Base-by-base conservation (phyloP, 2,113 vertebrate species). In the Chaetodon auriga region DNA sequence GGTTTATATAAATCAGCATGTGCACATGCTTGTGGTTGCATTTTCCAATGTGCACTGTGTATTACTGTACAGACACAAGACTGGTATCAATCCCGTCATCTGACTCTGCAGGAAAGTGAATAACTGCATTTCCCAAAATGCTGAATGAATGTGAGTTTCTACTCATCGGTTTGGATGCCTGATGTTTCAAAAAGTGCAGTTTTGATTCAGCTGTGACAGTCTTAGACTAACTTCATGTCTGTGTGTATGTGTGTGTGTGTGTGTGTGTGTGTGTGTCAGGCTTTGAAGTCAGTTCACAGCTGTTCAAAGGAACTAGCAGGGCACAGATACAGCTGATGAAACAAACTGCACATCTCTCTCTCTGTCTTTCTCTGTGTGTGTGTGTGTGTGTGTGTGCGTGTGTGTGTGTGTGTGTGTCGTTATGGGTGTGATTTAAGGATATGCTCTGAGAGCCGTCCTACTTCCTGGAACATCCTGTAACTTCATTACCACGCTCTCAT, bases 381-480 rank as follows among this genome's bases (percentile, higher is more conserved):
- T 79, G 19, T 82, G 53, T 72, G 55, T 78, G 45, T 54, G 43
- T 45, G 43, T 69, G 46, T 53, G 54, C 58, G 61, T 58, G 61
- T 55, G 48, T 62, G 54, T 73, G 76, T 71, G 65, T 78, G 63
- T 60, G 81, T 49, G 73, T 69, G 41, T 46, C 71, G 66, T 72
- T 35, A 64, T 80, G 58, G 16, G 53, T 80, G 54, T 70, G 68
- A 84, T 81, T 88, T 84, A 90, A 86, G 83, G 69, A 84, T 85
- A 82, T 1, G 3, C 53, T 84, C 73, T 49, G 75, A 46, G 62
- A 70, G 61, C 5, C 81, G 54, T 78, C 70, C 80, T 58, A 77
- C 89, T 94, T 94, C 94, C 93, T 94, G 94, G 88, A 92, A 91
- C 90, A 93, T 90, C 73, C 54, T 84, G 81, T 86, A 94, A 94